phyloP scores from a whole-genome alignment of 2,888 invertebrate species.

The Trachelus stipa region DNA sequence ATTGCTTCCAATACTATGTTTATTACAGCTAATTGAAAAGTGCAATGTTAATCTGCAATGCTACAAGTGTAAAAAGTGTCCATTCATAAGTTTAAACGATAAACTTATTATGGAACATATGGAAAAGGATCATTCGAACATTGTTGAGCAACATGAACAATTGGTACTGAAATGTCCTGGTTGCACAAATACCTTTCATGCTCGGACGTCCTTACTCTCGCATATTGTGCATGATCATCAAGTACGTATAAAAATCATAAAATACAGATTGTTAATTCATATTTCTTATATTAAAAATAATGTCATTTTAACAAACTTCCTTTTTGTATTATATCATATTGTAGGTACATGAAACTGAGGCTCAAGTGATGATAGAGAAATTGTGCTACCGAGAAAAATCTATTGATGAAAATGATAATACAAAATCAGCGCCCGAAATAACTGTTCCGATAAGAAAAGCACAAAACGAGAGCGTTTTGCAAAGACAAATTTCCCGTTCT shows the following conservation, averaged over 20 bases:
- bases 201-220: slow-evolving; percentile 72
- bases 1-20: background rate
- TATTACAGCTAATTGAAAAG: background rate
- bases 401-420: slow-evolving; percentile 1
- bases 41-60: background rate
- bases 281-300: slow-evolving; percentile 53
- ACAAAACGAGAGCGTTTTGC: background rate
- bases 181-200: slow-evolving; percentile 75
- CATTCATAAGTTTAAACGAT: slow-evolving; percentile 70
- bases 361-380: slow-evolving; percentile 20
- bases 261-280: slow-evolving; percentile 71
- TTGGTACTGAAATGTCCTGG: slow-evolving; percentile 75
- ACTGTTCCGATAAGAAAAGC: background rate
- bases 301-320: slow-evolving; percentile 27
- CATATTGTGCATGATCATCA: slow-evolving; percentile 79
- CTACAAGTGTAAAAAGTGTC: slow-evolving; percentile 71
- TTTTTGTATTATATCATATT: background rate
- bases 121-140: slow-evolving; percentile 68
- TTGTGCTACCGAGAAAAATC: slow-evolving; percentile 8
- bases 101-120: slow-evolving; percentile 70
- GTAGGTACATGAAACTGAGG: slow-evolving; percentile 22
- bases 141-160: slow-evolving; percentile 70
- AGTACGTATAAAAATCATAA: slow-evolving; percentile 72
- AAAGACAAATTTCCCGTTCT: background rate
- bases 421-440: slow-evolving; percentile 4